A percentile compares a stretch with the other conserved stretches of the same genome.
Evolutionary conservation across 30 jellyfish, hydroid and myxozoan genomes (phyloP).

Genomic region (Haliclystus octoradiatus): DNA sequence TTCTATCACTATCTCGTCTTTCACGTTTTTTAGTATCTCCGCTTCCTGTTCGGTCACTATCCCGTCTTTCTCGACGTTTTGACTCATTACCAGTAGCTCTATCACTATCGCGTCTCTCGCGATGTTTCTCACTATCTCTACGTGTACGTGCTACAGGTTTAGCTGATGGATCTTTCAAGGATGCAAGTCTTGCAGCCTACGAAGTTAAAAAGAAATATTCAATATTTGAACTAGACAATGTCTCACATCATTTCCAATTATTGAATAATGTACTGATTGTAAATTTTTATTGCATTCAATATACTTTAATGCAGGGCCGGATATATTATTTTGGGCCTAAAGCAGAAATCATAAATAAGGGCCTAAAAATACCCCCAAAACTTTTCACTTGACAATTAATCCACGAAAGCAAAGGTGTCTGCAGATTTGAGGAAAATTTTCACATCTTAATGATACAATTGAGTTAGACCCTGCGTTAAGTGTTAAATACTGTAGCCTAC

Average conservation of each 20-base stretch:
- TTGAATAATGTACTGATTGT: background rate
- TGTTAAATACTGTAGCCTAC: too few relatives aligned
- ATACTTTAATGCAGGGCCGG: too few relatives aligned
- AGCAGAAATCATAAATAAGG: too few relatives aligned
- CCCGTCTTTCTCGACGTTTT: slow-evolving; percentile 11
- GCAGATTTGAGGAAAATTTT: too few relatives aligned
- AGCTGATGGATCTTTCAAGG: slow-evolving; percentile 12
- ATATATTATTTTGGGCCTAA: too few relatives aligned
- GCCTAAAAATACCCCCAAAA: too few relatives aligned
- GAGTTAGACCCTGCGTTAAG: too few relatives aligned
- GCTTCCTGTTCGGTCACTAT: slow-evolving; percentile 13
- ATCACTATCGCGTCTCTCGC: slow-evolving; percentile 1
- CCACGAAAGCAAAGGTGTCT: too few relatives aligned
- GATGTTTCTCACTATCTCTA: slow-evolving; percentile 6
- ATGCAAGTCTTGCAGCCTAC: slow-evolving; percentile 38
- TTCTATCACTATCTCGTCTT: slow-evolving; percentile 7
- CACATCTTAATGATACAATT: too few relatives aligned
- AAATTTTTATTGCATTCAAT: too few relatives aligned
- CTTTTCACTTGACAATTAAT: too few relatives aligned
- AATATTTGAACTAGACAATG: background rate
- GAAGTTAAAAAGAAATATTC: background rate
- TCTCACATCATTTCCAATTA: background rate
- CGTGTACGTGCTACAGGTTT: slow-evolving; percentile 4
- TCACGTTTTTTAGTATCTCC: slow-evolving; percentile 13
- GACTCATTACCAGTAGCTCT: slow-evolving; percentile 3